Percentiles rank a stretch among this genome's conserved stretches.
phyloP scores from a whole-genome alignment of 2,797 vertebrate genomes.

The Bovichtus variegatus region DNA sequence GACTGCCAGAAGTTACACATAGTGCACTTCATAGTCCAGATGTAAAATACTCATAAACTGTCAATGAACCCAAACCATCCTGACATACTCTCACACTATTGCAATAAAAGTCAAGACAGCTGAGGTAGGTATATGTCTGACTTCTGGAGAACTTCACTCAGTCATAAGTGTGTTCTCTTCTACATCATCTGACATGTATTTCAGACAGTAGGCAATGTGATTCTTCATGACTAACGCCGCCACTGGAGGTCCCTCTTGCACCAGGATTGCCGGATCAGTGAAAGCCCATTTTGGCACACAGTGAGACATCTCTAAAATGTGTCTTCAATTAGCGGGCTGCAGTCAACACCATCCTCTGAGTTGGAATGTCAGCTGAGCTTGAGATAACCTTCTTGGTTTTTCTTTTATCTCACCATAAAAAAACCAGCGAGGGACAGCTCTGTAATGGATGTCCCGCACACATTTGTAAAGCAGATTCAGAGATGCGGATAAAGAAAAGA shows the following conservation, averaged over 20 bases:
- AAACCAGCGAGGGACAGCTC: conserved; percentile 36
- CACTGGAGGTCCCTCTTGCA: conserved; percentile 80
- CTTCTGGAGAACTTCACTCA: conserved; percentile 14
- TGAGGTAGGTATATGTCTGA: conserved; percentile 5
- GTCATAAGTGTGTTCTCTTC: conserved; percentile 17
- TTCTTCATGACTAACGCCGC: background rate
- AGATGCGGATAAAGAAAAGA: conserved; percentile 32
- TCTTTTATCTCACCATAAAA: conserved; percentile 74
- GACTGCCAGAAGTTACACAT: background rate
- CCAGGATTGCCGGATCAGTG: conserved; percentile 46
- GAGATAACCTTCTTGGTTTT: conserved; percentile 70
- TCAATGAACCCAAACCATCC: conserved; percentile 3
- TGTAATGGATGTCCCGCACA: conserved; percentile 52
- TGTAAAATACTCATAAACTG: conserved; percentile 13
- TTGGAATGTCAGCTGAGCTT: conserved; percentile 75
- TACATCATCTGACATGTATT: conserved; percentile 18
- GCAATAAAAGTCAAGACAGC: conserved; percentile 3
- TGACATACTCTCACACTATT: background rate
- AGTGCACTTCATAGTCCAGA: background rate
- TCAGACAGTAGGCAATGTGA: background rate
- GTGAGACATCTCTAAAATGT: conserved; percentile 69
- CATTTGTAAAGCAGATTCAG: conserved; percentile 59
- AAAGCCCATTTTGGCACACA: conserved; percentile 38
- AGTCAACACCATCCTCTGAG: conserved; percentile 71
- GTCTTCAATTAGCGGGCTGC: conserved; percentile 78